These are phyloP conservation scores for Sciurus niger DNA, from an alignment of 2,113 vertebrate genomes.

Conservation along the genomic window DNA sequence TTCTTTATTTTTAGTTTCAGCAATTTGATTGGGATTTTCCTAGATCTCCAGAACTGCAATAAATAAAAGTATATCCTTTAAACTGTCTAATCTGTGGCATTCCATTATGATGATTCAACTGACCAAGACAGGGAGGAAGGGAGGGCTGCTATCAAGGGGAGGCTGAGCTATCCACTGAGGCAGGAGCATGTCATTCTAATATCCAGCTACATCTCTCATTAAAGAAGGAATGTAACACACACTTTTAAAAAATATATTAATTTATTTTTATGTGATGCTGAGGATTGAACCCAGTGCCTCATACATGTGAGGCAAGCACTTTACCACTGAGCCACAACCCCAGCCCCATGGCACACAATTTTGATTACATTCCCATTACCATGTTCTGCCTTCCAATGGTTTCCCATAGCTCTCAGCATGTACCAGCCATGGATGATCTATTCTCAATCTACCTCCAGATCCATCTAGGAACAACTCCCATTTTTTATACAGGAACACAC, in stretches of 20 bases:
- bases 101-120: no score
- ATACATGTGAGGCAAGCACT: no score
- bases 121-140: not conserved
- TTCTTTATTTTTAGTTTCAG: not conserved
- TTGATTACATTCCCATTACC: no score
- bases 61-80: not conserved
- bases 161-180: not conserved
- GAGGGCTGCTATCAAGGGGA: not conserved
- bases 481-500: no score
- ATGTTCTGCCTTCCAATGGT: not conserved
- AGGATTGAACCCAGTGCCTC: no score
- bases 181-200: not conserved
- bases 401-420: not conserved
- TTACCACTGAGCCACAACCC: no score
- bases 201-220: not conserved
- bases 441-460: not conserved
- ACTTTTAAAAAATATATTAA: no score
- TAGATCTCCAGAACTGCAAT: not conserved
- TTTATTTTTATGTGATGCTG: no score
- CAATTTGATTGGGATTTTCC: not conserved
- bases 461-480: not conserved
- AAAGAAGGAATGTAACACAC: not conserved
- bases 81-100: not conserved
- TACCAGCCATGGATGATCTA: not conserved
- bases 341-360: not conserved